Percentiles rank a stretch among this genome's conserved stretches.
phyloP scores from a whole-genome alignment of 2,888 invertebrate species.

The Melolontha melolontha region DNA sequence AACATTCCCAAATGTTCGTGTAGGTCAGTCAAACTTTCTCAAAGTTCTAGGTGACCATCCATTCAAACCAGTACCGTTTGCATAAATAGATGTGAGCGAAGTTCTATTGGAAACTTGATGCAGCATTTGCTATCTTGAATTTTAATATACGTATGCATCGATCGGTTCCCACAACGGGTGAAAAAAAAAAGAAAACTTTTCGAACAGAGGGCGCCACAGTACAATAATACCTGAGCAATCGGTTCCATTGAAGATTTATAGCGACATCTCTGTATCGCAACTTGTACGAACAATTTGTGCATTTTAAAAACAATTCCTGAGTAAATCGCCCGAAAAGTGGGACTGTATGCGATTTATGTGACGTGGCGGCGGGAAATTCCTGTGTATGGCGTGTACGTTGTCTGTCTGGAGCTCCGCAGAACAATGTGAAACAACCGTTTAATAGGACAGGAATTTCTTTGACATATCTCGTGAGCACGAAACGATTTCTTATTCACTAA shows the following conservation, averaged over 20 bases:
- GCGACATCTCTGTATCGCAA: conserved; percentile 21
- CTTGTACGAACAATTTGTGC: conserved; percentile 39
- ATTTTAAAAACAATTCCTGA: conserved; percentile 37
- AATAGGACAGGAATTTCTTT: too few relatives aligned
- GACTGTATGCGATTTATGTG: conserved; percentile 17
- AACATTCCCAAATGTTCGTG: too few relatives aligned
- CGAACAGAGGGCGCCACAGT: too few relatives aligned
- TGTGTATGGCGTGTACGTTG: conserved; percentile 2
- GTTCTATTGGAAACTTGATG: conserved; percentile 38
- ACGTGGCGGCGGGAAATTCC: conserved; percentile 9
- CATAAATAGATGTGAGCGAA: conserved; percentile 36
- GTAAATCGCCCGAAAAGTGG: conserved; percentile 7
- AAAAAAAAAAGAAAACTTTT: too few relatives aligned
- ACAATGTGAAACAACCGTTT: conserved; percentile 5
- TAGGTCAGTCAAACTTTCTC: too few relatives aligned
- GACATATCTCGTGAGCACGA: too few relatives aligned
- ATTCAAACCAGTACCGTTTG: neutral
- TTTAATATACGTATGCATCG: conserved; percentile 27
- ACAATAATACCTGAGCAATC: neutral
- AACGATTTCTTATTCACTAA: too few relatives aligned
- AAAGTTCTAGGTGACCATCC: too few relatives aligned
- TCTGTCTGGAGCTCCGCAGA: neutral
- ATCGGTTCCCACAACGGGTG: neutral
- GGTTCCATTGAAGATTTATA: conserved; percentile 23
- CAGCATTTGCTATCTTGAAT: conserved; percentile 23